phyloP scores from a whole-genome alignment of 1,140 invertebrate species.

The Anagrus nilaparvatae region DNA sequence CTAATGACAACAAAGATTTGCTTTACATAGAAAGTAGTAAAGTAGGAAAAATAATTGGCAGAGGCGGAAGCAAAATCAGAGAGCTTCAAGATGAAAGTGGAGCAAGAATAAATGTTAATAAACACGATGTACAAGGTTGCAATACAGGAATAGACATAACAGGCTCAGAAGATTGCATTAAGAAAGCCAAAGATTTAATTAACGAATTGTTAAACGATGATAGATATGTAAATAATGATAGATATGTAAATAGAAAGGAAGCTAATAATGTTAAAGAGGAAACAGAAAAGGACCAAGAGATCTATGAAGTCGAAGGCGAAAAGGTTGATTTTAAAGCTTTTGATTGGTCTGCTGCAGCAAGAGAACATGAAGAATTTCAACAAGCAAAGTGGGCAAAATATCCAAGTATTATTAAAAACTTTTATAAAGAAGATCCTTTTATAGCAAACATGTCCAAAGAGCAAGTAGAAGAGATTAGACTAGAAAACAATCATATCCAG shows the following conservation, averaged over 20 bases:
- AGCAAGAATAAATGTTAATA: constrained; percentile 44
- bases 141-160: too few relatives aligned
- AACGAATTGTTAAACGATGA: constrained; percentile 31
- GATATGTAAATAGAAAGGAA: too few relatives aligned
- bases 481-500: constrained; percentile 61
- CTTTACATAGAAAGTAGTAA: constrained; percentile 22
- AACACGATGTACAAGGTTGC: too few relatives aligned
- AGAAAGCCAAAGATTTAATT: constrained; percentile 12
- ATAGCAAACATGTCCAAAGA: constrained; percentile 53
- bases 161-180: too few relatives aligned
- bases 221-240: too few relatives aligned
- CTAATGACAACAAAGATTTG: neutral
- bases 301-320: too few relatives aligned
- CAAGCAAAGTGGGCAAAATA: constrained; percentile 50
- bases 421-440: constrained; percentile 70
- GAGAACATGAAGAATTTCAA: constrained; percentile 36
- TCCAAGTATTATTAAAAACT: constrained; percentile 65
- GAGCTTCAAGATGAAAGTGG: constrained; percentile 55
- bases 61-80: constrained; percentile 63
- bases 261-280: too few relatives aligned
- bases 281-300: too few relatives aligned
- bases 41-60: constrained; percentile 48
- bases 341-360: constrained; percentile 5
- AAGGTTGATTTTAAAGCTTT: neutral
- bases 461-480: constrained; percentile 52